Evolutionary conservation across 2,888 invertebrate species (phyloP).

Genomic region (Cecidostiba fungosa): DNA sequence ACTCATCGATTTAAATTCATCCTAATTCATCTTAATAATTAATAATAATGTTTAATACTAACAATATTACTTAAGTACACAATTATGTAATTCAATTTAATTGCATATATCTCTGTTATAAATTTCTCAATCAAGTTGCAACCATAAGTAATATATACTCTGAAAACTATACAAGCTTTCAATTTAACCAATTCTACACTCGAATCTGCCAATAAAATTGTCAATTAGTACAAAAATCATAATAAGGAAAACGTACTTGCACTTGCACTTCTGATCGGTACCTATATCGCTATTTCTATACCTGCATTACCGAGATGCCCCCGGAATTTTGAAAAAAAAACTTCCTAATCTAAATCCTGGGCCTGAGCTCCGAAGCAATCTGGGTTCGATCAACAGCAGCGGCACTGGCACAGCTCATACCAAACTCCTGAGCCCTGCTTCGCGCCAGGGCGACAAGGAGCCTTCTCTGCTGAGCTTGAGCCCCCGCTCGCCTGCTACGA

Average conservation of each 20-base stretch:
- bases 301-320: no score
- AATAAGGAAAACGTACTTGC: no score
- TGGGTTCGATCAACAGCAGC: background rate
- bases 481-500: constrained; percentile 41
- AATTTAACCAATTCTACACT: background rate
- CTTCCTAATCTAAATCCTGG: constrained; percentile 47
- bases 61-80: no score
- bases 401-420: constrained; percentile 4
- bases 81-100: no score
- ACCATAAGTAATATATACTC: no score
- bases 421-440: background rate
- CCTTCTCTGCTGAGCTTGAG: constrained; percentile 17
- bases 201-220: no score
- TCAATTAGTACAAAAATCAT: background rate
- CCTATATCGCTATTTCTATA: no score
- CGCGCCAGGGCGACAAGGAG: constrained; percentile 31
- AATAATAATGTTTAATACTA: background rate
- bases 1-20: background rate
- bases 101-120: no score
- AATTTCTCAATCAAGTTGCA: no score
- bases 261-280: no score
- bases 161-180: no score
- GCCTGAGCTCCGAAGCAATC: constrained; percentile 50
- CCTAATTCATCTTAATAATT: background rate
- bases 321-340: background rate